Evolutionary conservation across 2,888 invertebrate genomes (phyloP).

Genomic region (Drosophila birchii): DNA sequence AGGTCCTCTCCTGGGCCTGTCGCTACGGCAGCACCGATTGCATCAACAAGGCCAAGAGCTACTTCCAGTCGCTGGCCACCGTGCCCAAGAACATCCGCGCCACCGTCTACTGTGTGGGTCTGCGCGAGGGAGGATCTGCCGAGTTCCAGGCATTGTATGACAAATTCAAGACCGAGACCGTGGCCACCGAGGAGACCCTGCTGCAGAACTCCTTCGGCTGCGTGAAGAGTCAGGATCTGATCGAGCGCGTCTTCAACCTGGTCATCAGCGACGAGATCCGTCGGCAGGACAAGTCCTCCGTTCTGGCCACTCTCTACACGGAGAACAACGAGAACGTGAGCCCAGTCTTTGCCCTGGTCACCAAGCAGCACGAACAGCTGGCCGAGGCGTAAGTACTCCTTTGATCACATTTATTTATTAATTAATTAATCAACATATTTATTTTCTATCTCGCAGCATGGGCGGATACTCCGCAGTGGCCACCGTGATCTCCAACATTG

Average conservation of each 20-base stretch:
- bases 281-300: constrained; percentile 82
- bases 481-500: constrained; percentile 79
- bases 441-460: constrained; percentile 65
- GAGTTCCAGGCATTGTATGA: constrained; percentile 89
- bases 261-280: constrained; percentile 84
- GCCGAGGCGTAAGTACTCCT: constrained; percentile 75
- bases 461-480: constrained; percentile 80
- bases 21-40: constrained; percentile 87
- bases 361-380: constrained; percentile 59
- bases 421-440: background rate
- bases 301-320: constrained; percentile 85
- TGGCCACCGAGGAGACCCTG: constrained; percentile 89
- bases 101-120: constrained; percentile 91
- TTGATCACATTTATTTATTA: background rate
- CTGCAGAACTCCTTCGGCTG: constrained; percentile 90
- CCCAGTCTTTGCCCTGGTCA: constrained; percentile 86
- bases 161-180: constrained; percentile 86
- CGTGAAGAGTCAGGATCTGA: constrained; percentile 86
- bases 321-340: constrained; percentile 86
- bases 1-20: constrained; percentile 88
- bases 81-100: constrained; percentile 88
- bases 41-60: constrained; percentile 83
- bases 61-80: constrained; percentile 80
- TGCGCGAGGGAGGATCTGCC: constrained; percentile 87
- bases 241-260: constrained; percentile 86